Percentiles rank a stretch among this genome's conserved stretches.
phyloP scores from a whole-genome alignment of 1,140 invertebrate genomes.

The Metopolophium dirhodum region DNA sequence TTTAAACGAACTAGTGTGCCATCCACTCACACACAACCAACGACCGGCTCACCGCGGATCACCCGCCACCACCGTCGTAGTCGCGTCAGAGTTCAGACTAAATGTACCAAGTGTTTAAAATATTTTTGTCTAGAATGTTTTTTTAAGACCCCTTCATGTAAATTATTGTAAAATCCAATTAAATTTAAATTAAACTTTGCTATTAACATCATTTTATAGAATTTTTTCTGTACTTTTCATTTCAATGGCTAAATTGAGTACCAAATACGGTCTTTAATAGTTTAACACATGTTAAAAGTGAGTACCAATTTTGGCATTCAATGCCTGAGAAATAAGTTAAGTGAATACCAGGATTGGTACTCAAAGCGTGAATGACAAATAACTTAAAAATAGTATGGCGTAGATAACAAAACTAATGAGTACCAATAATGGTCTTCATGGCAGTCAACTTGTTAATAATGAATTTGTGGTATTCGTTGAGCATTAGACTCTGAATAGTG shows the following conservation, averaged over 20 bases:
- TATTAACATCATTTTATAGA: constrained; percentile 27
- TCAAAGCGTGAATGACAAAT: constrained; percentile 18
- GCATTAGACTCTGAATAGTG: no score
- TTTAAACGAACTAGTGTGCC: no score
- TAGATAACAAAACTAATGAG: not conserved
- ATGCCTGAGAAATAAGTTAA: not conserved
- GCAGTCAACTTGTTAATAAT: constrained; percentile 5
- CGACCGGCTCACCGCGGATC: no score
- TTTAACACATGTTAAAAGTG: constrained; percentile 22
- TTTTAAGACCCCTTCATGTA: constrained; percentile 37
- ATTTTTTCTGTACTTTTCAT: constrained; percentile 23
- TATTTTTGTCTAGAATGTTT: constrained; percentile 26
- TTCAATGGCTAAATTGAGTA: constrained; percentile 22
- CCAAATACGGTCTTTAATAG: not conserved
- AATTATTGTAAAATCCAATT: constrained; percentile 16
- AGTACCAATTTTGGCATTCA: constrained; percentile 10
- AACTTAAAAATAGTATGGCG: not conserved
- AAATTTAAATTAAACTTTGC: constrained; percentile 2
- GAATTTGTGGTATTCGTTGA: no score
- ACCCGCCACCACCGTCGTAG: no score
- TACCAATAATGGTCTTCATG: not conserved
- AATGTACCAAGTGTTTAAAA: constrained; percentile 16
- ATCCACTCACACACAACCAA: no score
- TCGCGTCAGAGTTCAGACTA: constrained; percentile 17
- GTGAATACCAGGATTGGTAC: not conserved